phyloP scores from a whole-genome alignment of 1,140 invertebrate species.

The Neodiprion lecontei region DNA sequence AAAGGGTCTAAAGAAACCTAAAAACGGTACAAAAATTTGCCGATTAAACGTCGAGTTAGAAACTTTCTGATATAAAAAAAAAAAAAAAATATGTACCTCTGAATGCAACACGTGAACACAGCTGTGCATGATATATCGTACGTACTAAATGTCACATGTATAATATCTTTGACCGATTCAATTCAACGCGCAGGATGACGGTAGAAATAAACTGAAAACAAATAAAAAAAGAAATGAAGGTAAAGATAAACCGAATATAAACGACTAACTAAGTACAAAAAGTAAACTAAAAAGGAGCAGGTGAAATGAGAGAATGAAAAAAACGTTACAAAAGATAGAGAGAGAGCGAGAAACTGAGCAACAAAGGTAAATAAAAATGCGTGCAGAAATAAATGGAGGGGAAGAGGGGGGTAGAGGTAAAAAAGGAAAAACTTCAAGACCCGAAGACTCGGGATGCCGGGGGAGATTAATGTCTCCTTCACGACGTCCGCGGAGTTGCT shows the following conservation, averaged over 20 bases:
- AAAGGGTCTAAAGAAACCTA: no score
- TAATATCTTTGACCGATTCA: neutral
- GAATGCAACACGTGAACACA: no score
- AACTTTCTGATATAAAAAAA: no score
- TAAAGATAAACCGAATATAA: neutral
- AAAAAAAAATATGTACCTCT: no score
- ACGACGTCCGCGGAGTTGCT: neutral
- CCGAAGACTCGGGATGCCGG: neutral
- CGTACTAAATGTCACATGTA: no score
- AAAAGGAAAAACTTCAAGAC: neutral
- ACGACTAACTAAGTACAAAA: neutral
- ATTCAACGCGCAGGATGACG: no score
- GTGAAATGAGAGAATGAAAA: neutral
- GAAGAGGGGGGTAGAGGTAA: neutral
- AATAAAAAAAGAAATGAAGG: neutral
- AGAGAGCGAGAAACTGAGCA: neutral
- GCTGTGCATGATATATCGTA: no score
- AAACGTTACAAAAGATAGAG: neutral
- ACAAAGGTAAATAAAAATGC: neutral
- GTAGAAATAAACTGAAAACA: neutral
- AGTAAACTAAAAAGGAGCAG: neutral
- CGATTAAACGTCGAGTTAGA: no score
- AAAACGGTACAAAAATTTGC: no score
- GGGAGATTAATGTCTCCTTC: conserved; percentile 4
- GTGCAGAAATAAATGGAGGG: neutral